These are phyloP conservation scores for Ecdyonurus torrentis DNA, from an alignment of 2,888 invertebrate genomes.

Conservation along the genomic window DNA sequence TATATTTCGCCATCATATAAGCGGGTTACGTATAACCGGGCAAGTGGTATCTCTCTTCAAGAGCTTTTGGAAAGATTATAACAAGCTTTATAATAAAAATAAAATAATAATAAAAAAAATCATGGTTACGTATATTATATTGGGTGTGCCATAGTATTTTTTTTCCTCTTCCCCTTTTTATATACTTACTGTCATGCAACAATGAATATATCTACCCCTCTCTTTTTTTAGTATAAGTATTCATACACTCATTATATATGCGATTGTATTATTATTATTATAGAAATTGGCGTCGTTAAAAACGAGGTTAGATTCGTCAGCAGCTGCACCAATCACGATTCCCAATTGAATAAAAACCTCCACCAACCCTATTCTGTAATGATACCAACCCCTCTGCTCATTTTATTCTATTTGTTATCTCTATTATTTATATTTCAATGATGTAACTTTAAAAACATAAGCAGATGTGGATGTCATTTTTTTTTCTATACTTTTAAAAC, in stretches of 20 bases:
- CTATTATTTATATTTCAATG: neutral
- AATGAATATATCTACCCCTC: neutral
- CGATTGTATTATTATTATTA: neutral
- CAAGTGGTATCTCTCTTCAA: no score
- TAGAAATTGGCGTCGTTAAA: neutral
- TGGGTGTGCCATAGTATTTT: neutral
- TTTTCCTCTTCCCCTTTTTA: neutral
- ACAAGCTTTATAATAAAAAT: no score
- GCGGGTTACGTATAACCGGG: neutral
- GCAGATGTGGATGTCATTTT: neutral
- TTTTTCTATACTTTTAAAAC: neutral
- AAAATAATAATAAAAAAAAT: no score
- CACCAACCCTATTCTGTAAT: neutral
- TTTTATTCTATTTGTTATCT: no score
- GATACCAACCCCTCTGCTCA: neutral
- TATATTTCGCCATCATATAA: neutral
- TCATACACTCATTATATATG: neutral
- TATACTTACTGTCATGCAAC: neutral
- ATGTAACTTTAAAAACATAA: neutral
- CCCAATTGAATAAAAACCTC: neutral
- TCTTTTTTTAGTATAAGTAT: neutral
- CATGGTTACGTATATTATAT: no score
- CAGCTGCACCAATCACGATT: neutral
- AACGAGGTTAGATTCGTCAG: neutral
- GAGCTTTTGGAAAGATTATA: no score